Conservation (phyloP, 2,797 vertebrate genomes). For the Saxicola maurus region DNA sequence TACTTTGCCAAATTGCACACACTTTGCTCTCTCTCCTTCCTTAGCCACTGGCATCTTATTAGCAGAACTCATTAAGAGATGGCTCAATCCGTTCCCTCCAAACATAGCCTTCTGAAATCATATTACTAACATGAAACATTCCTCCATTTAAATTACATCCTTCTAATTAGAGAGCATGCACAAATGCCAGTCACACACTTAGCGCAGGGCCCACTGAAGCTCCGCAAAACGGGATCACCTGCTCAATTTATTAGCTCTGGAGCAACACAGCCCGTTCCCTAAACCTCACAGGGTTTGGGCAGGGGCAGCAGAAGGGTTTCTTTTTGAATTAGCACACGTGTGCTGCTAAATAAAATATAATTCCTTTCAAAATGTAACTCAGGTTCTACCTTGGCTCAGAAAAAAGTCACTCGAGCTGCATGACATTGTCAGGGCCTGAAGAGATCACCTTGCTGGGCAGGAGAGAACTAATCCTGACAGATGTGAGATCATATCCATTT, state of each 20-base stretch:
- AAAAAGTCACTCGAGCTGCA: slow-evolving; percentile 29
- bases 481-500: slow-evolving; percentile 57
- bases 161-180: slow-evolving; percentile 39
- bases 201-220: background rate
- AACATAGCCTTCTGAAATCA: slow-evolving; percentile 40
- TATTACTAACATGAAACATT: slow-evolving; percentile 48
- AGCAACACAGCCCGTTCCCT: background rate
- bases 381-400: slow-evolving; percentile 9
- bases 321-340: slow-evolving; percentile 12
- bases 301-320: slow-evolving; percentile 2
- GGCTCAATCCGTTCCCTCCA: slow-evolving; percentile 23
- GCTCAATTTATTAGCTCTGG: slow-evolving; percentile 21
- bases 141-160: slow-evolving; percentile 23
- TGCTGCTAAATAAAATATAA: slow-evolving; percentile 54
- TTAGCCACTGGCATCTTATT: slow-evolving; percentile 44
- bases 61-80: slow-evolving; percentile 39
- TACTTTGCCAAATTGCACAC: slow-evolving; percentile 36
- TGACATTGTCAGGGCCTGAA: slow-evolving; percentile 51
- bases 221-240: slow-evolving; percentile 17
- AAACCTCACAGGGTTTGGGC: slow-evolving; percentile 6
- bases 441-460: slow-evolving; percentile 55
- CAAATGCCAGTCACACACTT: slow-evolving; percentile 43
- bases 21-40: slow-evolving; percentile 30
- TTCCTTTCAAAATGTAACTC: slow-evolving; percentile 40
- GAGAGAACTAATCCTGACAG: slow-evolving; percentile 54